phyloP scores from a whole-genome alignment of 2,113 vertebrate species.

The Callaeas wilsoni region DNA sequence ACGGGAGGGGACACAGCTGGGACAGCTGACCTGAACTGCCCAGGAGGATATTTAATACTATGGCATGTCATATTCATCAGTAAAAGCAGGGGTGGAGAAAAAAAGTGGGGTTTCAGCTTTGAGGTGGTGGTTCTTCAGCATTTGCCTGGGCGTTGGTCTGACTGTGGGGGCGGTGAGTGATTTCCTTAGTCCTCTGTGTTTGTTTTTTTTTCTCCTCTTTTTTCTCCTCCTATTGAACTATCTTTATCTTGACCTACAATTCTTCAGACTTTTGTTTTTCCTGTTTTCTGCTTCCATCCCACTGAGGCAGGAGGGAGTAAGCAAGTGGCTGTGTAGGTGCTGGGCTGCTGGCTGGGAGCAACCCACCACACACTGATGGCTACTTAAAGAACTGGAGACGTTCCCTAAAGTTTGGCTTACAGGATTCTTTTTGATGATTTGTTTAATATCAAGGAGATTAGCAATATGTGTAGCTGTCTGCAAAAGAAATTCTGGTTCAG shows the following conservation, averaged over 20 bases:
- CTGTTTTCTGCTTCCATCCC: background rate
- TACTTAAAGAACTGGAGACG: background rate
- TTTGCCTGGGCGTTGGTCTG: background rate
- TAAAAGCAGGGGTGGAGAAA: background rate
- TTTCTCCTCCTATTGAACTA: background rate
- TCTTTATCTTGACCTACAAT: background rate
- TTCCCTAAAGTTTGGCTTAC: background rate
- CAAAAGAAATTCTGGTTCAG: background rate
- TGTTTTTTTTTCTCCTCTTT: accelerated
- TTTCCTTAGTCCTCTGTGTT: background rate
- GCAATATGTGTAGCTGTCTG: background rate
- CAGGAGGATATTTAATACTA: too few relatives aligned
- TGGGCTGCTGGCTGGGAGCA: background rate
- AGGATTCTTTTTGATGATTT: background rate
- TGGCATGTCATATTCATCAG: background rate
- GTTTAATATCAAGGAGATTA: background rate
- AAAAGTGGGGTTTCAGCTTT: background rate
- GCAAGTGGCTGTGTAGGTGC: background rate
- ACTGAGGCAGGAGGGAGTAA: background rate
- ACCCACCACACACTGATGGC: background rate
- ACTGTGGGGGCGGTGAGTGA: background rate
- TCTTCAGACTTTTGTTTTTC: background rate
- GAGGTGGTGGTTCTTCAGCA: background rate
- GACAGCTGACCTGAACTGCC: background rate
- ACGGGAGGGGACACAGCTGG: background rate